These are phyloP conservation scores for Scomber japonicus DNA, from an alignment of 2,113 vertebrate genomes.

Conservation along the genomic window DNA sequence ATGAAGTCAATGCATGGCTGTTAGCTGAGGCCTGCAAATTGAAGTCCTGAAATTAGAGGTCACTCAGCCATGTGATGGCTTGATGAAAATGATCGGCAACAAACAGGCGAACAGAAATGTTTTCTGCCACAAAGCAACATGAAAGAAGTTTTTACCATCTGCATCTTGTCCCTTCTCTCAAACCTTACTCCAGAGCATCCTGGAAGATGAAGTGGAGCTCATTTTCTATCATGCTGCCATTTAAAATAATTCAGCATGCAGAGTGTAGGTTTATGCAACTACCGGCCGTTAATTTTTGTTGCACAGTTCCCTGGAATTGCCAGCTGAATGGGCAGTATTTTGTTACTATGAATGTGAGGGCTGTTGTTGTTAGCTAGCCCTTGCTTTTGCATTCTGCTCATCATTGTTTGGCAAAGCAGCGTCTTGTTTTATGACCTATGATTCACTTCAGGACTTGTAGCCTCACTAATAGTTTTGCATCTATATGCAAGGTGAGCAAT, in stretches of 20 bases:
- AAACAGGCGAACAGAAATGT: constrained; percentile 6
- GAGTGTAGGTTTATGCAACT: background rate
- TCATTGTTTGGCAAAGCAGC: constrained; percentile 14
- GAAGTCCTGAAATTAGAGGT: constrained; percentile 15
- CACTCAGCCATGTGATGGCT: constrained; percentile 3
- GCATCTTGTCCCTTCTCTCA: background rate
- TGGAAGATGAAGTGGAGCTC: background rate
- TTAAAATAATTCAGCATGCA: background rate
- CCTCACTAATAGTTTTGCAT: constrained; percentile 1
- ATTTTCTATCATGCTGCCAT: background rate
- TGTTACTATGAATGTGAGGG: background rate
- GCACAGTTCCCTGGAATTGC: constrained; percentile 1
- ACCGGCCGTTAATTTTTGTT: background rate
- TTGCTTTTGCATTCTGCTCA: background rate
- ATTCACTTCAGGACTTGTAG: constrained; percentile 15
- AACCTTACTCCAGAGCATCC: background rate
- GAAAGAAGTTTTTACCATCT: background rate
- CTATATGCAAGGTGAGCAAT: constrained; percentile 21
- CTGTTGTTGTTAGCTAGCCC: background rate
- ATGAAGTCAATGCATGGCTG: background rate
- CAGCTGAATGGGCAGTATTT: constrained; percentile 1
- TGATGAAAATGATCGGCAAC: constrained; percentile 18
- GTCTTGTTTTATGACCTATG: constrained; percentile 6
- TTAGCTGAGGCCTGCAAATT: constrained; percentile 10
- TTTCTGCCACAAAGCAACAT: constrained; percentile 11